A percentile compares a stretch with the other conserved stretches of the same genome.
phyloP scores from a whole-genome alignment of 1,140 invertebrate species.

The Lepidotrigona ventralis region DNA sequence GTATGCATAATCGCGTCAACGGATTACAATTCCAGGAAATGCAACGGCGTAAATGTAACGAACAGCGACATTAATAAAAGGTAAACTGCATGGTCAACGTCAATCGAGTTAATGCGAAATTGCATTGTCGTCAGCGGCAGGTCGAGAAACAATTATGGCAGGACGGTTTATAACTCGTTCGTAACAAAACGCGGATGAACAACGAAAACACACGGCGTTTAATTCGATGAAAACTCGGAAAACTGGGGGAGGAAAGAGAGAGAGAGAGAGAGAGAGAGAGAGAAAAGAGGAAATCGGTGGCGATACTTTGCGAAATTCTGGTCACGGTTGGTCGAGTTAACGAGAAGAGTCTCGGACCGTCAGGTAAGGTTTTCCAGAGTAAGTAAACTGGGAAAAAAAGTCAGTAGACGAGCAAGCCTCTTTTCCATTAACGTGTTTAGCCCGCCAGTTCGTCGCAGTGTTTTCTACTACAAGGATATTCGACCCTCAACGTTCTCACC shows the following conservation, averaged over 20 bases:
- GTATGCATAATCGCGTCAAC: neutral
- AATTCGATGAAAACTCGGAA: neutral
- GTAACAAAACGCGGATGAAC: slow-evolving; percentile 7
- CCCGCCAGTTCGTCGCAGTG: slow-evolving; percentile 11
- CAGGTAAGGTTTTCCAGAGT: slow-evolving; percentile 18
- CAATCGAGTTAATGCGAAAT: slow-evolving; percentile 55
- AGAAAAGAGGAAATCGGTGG: neutral
- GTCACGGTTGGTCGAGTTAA: slow-evolving; percentile 3
- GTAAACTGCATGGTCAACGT: slow-evolving; percentile 51
- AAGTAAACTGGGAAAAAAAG: slow-evolving; percentile 30
- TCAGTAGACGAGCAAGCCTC: slow-evolving; percentile 23
- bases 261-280: neutral
- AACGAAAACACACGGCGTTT: slow-evolving; percentile 13
- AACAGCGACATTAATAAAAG: slow-evolving; percentile 54
- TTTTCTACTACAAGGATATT: slow-evolving; percentile 52
- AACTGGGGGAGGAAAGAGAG: neutral
- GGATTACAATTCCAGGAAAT: slow-evolving; percentile 17
- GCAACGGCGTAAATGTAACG: slow-evolving; percentile 49
- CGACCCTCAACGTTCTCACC: slow-evolving; percentile 60
- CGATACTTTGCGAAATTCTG: neutral
- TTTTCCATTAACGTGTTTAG: neutral
- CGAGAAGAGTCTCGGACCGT: neutral
- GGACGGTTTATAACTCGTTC: slow-evolving; percentile 47
- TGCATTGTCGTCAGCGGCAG: slow-evolving; percentile 33
- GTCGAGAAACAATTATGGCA: slow-evolving; percentile 43